phyloP scores from a whole-genome alignment of 1,140 invertebrate genomes.

The Pseudomyrmex dendroicus region DNA sequence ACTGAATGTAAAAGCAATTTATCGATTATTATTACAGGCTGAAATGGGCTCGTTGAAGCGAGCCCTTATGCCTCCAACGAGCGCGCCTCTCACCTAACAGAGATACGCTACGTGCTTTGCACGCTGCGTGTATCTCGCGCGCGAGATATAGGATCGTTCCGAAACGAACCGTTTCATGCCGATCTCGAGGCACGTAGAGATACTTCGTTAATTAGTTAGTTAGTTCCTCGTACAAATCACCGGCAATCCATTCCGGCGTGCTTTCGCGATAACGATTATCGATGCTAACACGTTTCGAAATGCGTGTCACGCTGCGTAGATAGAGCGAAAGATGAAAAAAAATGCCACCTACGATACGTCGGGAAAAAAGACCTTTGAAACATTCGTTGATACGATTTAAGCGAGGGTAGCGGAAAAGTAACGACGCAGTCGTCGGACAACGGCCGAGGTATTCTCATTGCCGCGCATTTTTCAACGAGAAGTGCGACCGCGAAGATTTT shows the following conservation, averaged over 20 bases:
- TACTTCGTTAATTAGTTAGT: background rate
- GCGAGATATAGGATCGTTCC: conserved; percentile 40
- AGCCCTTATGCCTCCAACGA: conserved; percentile 54
- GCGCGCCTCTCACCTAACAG: conserved; percentile 39
- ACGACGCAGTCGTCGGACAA: no score
- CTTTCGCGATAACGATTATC: conserved; percentile 64
- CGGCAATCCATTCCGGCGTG: conserved; percentile 6
- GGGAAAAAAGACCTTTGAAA: no score
- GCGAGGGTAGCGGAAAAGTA: no score
- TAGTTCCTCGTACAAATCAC: conserved; percentile 1
- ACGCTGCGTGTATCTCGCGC: background rate
- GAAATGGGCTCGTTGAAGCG: conserved; percentile 2
- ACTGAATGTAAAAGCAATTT: background rate
- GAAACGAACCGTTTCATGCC: conserved; percentile 11
- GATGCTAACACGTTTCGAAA: conserved; percentile 64
- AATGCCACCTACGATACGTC: no score
- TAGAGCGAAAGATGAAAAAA: no score
- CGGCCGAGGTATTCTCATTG: no score
- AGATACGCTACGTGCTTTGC: conserved; percentile 13
- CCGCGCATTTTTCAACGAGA: no score
- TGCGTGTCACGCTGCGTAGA: background rate
- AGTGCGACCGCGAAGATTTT: no score
- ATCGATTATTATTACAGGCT: background rate
- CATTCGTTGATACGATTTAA: no score
- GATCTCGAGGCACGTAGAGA: conserved; percentile 25